These are phyloP conservation scores for Tenthredo scrophulariae DNA, from an alignment of 2,888 invertebrate species.

Conservation along the genomic window DNA sequence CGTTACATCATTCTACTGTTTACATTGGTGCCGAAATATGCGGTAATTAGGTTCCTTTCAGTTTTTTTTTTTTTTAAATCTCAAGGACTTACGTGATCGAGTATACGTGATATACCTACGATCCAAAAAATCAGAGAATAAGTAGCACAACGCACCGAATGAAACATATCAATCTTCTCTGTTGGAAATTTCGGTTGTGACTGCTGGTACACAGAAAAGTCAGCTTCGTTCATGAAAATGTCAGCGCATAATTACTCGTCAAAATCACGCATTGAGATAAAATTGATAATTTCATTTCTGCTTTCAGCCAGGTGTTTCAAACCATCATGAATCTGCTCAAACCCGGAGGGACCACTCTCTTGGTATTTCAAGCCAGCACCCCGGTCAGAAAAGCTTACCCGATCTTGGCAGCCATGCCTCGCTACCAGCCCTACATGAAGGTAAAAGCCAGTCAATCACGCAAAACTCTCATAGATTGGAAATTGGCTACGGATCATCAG, in stretches of 20 bases:
- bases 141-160: background rate
- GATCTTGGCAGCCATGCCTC: slow-evolving; percentile 78
- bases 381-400: slow-evolving; percentile 84
- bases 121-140: background rate
- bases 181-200: background rate
- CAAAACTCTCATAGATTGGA: slow-evolving; percentile 83
- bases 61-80: background rate
- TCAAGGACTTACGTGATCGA: background rate
- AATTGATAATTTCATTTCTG: background rate
- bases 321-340: slow-evolving; percentile 83
- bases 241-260: background rate
- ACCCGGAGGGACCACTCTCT: slow-evolving; percentile 83
- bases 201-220: background rate
- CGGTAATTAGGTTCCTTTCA: background rate
- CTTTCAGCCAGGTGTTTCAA: slow-evolving; percentile 57
- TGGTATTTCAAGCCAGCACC: slow-evolving; percentile 84
- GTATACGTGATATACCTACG: background rate
- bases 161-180: background rate
- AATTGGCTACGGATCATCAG: slow-evolving; percentile 58
- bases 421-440: slow-evolving; percentile 83
- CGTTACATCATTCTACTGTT: slow-evolving; percentile 87
- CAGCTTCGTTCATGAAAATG: background rate
- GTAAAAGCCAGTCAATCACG: background rate
- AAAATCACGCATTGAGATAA: background rate
- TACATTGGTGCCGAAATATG: slow-evolving; percentile 86